Evolutionary conservation across 92 coral and sea anemone species (phyloP).

Genomic region (Siderastrea radians): DNA sequence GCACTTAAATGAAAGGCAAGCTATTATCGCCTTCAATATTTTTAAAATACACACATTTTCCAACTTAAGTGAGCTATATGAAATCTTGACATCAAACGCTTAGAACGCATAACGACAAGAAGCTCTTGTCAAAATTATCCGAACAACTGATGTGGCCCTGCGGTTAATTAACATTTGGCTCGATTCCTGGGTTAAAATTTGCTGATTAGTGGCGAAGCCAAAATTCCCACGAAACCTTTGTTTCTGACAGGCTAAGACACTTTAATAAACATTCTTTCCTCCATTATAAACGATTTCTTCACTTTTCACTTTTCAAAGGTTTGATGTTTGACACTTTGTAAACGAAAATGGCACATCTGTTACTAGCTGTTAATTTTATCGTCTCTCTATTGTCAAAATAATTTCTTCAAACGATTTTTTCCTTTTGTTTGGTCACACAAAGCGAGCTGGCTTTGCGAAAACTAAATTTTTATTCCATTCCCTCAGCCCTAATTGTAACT

Average conservation of each 20-base stretch:
- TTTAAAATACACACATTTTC: conserved; percentile 83
- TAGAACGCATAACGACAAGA: conserved; percentile 50
- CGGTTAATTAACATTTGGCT: conserved; percentile 78
- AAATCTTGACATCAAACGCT: conserved; percentile 71
- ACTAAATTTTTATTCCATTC: conserved; percentile 44
- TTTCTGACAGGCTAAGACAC: conserved; percentile 46
- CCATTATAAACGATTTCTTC: conserved; percentile 47
- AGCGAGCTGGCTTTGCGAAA: conserved; percentile 51
- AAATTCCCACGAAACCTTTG: conserved; percentile 30
- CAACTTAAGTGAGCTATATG: conserved; percentile 84
- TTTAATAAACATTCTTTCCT: conserved; percentile 46
- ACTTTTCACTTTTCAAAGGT: conserved; percentile 39
- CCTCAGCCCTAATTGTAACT: conserved; percentile 91
- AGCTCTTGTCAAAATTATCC: conserved; percentile 69
- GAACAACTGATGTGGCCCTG: conserved; percentile 66
- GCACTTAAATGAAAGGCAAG: conserved; percentile 93
- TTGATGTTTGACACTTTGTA: conserved; percentile 80
- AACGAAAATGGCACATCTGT: conserved; percentile 97
- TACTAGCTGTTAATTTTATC: conserved; percentile 92
- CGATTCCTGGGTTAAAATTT: conserved; percentile 38
- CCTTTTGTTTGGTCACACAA: conserved; percentile 76
- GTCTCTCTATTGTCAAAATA: conserved; percentile 89
- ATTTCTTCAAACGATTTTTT: conserved; percentile 78
- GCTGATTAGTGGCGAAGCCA: conserved; percentile 37
- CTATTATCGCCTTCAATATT: conserved; percentile 86